Base-by-base conservation (phyloP, 2,888 invertebrate genomes). In the Melanchra persicariae region DNA sequence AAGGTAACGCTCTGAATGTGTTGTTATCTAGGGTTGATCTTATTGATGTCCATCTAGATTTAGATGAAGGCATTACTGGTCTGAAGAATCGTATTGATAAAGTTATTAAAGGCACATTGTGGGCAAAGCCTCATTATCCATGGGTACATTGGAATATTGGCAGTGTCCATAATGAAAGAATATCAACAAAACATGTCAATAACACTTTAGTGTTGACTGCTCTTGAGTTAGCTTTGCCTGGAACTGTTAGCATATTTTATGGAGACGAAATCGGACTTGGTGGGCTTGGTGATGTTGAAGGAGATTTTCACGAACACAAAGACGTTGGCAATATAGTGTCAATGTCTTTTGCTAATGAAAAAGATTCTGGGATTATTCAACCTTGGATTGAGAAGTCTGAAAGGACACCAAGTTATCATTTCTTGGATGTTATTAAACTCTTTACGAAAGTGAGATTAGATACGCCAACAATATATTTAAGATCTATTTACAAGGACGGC, bases 251-350 rank as follows among this genome's bases (percentile, higher is more conserved):
- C 83, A 97, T 99, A 85, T 98, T 99, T 93, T 99, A 99, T 91
- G 99, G 99, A 0, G 99, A 99, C 91, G 99, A 99, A 96, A 97
- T 99, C 77, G 98, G 97, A 2, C 93, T 98, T 81, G 95, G 96
- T 59, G 97, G 97, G 81, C 89, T 96, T 3, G 88, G 94, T 54
- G 96, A 97, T 85, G 93, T 96, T 8, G 95, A 97, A 81, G 94
- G 94, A 66, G 97, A 97, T 86, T 96, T 96, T 71, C 94, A 95
- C 77, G 97, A 97, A 85, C 95, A 96, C 49, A 95, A 96, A 82
- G 96, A 97, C 87, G 91, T 97, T 19, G 97, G 97, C 83, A 97
- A 98, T 88, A 92, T 98, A 63, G 96, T 97, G 0, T 97, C 97
- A 43, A 98, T 98, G 98, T 93, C 96, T 24, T 98, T 98, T 97